Percentiles rank a stretch among this genome's conserved stretches.
Conservation (phyloP, 1,140 invertebrate genomes). For the Sycophaga agraensis region DNA sequence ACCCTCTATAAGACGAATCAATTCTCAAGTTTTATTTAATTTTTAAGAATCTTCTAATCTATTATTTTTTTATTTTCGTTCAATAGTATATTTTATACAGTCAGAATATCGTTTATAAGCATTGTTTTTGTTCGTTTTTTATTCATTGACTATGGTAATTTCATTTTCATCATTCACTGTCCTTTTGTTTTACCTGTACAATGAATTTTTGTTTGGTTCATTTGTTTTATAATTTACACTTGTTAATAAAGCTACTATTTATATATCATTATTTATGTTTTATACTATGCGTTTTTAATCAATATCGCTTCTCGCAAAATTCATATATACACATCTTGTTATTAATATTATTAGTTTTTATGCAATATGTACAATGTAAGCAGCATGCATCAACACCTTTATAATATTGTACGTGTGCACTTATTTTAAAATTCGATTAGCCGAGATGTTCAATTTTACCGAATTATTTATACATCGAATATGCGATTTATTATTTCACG, state of each 20-base stretch:
- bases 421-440: not conserved
- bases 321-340: slow-evolving; percentile 7
- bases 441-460: not conserved
- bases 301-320: slow-evolving; percentile 20
- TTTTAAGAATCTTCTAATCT: not conserved
- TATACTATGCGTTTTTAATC: slow-evolving; percentile 30
- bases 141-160: not conserved
- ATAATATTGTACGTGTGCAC: not conserved
- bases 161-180: slow-evolving; percentile 6
- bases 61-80: not conserved
- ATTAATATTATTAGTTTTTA: slow-evolving; percentile 16
- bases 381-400: not conserved
- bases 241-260: slow-evolving; percentile 35
- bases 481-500: slow-evolving; percentile 6
- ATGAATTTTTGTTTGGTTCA: slow-evolving; percentile 33
- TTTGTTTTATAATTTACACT: slow-evolving; percentile 44
- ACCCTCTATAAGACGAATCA: not conserved
- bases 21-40: not conserved
- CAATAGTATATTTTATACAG: slow-evolving; percentile 17
- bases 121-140: slow-evolving; percentile 8
- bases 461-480: too few relatives aligned
- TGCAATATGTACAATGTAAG: not conserved
- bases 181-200: slow-evolving; percentile 11
- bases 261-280: slow-evolving; percentile 34
- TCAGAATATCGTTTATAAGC: slow-evolving; percentile 5